Evolutionary conservation across 2,888 invertebrate genomes (phyloP).

Genomic region (Callyntrura sp.): DNA sequence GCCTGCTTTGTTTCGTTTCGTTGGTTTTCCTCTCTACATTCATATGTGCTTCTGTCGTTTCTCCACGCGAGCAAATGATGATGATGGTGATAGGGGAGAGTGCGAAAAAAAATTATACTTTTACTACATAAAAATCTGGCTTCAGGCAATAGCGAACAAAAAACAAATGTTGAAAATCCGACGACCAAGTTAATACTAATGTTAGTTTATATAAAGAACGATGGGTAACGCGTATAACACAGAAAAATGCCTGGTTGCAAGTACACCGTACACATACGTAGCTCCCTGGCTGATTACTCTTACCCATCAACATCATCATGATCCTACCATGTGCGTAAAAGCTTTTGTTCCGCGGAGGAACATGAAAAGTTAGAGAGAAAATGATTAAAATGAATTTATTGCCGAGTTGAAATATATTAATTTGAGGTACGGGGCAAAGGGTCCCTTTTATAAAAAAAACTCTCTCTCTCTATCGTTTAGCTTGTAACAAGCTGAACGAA

Average conservation of each 20-base stretch:
- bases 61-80: neutral
- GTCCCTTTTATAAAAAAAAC: conserved; percentile 23
- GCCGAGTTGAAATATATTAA: conserved; percentile 73
- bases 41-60: neutral
- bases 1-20: neutral
- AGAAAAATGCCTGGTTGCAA: neutral
- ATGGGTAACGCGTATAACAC: neutral
- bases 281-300: no score
- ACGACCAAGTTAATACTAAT: neutral
- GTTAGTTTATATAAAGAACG: neutral
- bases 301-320: no score
- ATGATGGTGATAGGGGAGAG: conserved; percentile 52
- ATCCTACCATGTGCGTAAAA: conserved; percentile 25
- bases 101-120: conserved; percentile 58
- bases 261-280: neutral
- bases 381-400: conserved; percentile 70
- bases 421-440: conserved; percentile 61
- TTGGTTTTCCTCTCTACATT: no score
- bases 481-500: neutral
- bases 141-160: conserved; percentile 41
- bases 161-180: conserved; percentile 71
- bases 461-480: neutral
- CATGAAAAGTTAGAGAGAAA: neutral
- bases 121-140: conserved; percentile 56
- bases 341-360: no score